Evolutionary conservation across 2,888 invertebrate species (phyloP).

Genomic region (Exephanes ischioxanthus): DNA sequence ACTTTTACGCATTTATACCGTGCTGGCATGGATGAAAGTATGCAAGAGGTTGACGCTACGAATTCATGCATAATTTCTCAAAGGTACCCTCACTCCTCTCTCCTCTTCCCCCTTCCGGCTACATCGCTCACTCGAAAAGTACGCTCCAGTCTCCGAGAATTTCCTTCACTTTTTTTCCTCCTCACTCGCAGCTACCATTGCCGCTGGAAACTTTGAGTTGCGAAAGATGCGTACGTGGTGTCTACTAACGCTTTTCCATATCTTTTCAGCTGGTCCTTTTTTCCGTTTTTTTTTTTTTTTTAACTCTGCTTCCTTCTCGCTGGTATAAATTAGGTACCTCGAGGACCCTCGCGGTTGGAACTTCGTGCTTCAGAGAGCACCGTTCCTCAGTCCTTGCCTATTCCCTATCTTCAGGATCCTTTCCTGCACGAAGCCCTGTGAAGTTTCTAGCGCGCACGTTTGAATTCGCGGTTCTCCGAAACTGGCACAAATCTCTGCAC

Average conservation of each 20-base stretch:
- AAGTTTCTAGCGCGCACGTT: not conserved
- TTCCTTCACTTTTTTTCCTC: conserved; percentile 21
- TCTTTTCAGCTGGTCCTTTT: not conserved
- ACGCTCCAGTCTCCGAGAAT: conserved; percentile 44
- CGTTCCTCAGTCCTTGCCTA: conserved; percentile 24
- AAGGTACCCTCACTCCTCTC: conserved; percentile 25
- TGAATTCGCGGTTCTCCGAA: conserved; percentile 14
- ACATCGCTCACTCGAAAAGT: conserved; percentile 57
- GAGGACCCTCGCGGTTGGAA: conserved; percentile 50
- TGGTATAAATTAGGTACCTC: conserved; percentile 62
- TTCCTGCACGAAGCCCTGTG: conserved; percentile 31
- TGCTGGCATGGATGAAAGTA: conserved; percentile 36
- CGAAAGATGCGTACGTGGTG: conserved; percentile 48
- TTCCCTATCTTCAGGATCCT: conserved; percentile 47
- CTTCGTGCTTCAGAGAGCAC: conserved; percentile 37
- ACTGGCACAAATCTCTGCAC: not conserved
- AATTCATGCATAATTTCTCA: conserved; percentile 65
- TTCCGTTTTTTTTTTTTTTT: not conserved
- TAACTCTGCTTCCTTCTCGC: not conserved
- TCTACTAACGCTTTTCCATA: not conserved
- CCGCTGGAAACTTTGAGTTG: conserved; percentile 35
- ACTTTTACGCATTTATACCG: conserved; percentile 27
- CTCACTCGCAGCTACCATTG: not conserved
- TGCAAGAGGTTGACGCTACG: conserved; percentile 50
- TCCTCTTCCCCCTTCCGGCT: conserved; percentile 27